Base-by-base conservation (phyloP, 2,888 invertebrate species). In the Acleris emargana region DNA sequence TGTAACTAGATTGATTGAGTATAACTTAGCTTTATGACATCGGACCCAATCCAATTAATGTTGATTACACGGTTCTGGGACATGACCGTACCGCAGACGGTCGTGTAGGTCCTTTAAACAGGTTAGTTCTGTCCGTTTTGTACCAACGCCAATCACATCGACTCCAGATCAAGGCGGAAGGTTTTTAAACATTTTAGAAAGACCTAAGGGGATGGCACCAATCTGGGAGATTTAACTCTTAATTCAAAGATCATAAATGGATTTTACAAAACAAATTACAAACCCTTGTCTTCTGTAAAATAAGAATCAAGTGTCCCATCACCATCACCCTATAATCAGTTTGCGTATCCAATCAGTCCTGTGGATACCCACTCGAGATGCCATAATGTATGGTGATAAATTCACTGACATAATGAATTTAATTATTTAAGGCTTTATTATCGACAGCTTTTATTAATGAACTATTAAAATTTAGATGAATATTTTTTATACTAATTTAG, bases 401-500 rank as follows among this genome's bases (percentile, higher is more conserved):
- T 58, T 28, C 58, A 42, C 64, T 49, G 18, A 63, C 22, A 49
- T n/a, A 49, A 25, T 59, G 58, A 59, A 47, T 53, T 59, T 63
- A 45, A 22, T 22, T 18, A 47, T 61, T 63, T 49, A 59, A 59
- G 53, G 58, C 53, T 64, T 64, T 64, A 54, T 62, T 50, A 25
- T 62, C 50, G n/a, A 28, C 50, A 22, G 60, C 64, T 64, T 52
- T 43, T 62, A 62, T 61, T 58, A 53, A 61, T 60, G 32, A 63
- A 63, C 45, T 58, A 50, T 62, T 32, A 47, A 52, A 58, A 52
- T 59, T 64, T 69, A 66, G 61, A 66, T 55, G 47, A 60, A 60
- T 69, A 68, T 69, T 68, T 66, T 68, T 57, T 64, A 64, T 64
- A 62, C 62, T 67, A 64, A 62, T 67, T 64, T 64, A 58, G 66